These are phyloP conservation scores for Platyrinchus mystaceus DNA, from an alignment of 2,797 vertebrate genomes.

Conservation along the genomic window DNA sequence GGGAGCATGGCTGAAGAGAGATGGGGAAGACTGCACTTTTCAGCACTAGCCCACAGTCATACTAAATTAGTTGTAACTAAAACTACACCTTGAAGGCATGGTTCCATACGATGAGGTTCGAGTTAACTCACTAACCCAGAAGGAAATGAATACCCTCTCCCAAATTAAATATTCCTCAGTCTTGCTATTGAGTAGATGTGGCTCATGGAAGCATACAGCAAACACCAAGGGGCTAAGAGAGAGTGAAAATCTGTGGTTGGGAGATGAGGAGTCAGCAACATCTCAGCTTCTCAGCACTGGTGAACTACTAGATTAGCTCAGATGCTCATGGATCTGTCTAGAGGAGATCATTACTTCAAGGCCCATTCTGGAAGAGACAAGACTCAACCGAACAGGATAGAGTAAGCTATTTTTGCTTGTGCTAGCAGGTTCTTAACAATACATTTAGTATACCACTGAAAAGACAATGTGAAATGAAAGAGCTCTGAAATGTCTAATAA, in stretches of 20 bases:
- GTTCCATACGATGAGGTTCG: not conserved
- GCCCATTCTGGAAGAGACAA: conserved; percentile 41
- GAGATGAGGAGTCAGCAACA: not conserved
- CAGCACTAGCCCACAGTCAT: not conserved
- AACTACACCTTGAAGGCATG: not conserved
- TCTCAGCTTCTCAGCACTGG: not conserved
- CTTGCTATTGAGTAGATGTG: not conserved
- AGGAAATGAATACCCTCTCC: not conserved
- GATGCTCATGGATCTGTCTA: not conserved
- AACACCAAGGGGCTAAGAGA: not conserved
- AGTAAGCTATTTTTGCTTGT: conserved; percentile 17
- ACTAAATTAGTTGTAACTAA: not conserved
- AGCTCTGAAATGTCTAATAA: not conserved
- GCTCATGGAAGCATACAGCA: not conserved
- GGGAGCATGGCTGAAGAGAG: not conserved
- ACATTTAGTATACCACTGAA: not conserved
- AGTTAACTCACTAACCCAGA: not conserved
- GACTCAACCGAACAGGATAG: not conserved
- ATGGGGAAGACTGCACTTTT: not conserved
- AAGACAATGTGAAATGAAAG: not conserved
- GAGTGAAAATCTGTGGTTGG: not conserved
- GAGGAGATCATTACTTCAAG: not conserved
- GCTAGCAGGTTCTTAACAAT: conserved; percentile 31
- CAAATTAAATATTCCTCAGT: not conserved
- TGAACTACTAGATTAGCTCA: not conserved